phyloP scores from a whole-genome alignment of 2,888 invertebrate genomes.

The Dicyrtomina minuta region DNA sequence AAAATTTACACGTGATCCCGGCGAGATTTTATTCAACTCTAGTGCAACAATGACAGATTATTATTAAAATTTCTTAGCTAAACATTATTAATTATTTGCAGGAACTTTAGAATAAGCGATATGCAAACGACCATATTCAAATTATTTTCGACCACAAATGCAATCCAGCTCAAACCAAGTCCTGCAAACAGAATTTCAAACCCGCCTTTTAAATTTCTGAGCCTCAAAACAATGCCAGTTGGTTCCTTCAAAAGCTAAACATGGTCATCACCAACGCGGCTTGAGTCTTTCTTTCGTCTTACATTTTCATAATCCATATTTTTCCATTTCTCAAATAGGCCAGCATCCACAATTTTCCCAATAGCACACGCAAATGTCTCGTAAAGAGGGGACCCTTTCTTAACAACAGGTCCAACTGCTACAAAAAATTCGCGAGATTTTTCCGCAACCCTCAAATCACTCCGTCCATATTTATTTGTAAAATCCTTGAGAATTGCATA shows the following conservation, averaged over 20 bases:
- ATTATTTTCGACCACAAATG: too few species aligned
- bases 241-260: neutral
- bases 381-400: neutral
- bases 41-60: too few species aligned
- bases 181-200: neutral
- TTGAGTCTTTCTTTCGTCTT: neutral
- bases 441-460: neutral
- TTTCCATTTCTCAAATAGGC: neutral
- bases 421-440: slow-evolving; percentile 18
- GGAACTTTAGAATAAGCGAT: too few species aligned
- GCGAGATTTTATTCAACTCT: too few species aligned
- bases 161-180: neutral
- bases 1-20: too few species aligned
- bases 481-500: slow-evolving; percentile 13
- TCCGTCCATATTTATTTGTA: slow-evolving; percentile 3
- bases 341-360: neutral
- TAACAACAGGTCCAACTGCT: neutral
- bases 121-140: too few species aligned
- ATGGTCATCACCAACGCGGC: too few species aligned
- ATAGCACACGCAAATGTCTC: slow-evolving; percentile 7
- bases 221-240: neutral
- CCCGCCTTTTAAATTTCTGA: slow-evolving; percentile 15
- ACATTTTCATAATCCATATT: slow-evolving; percentile 12
- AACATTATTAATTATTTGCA: too few species aligned
- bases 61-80: too few species aligned